phyloP scores from a whole-genome alignment of 2,113 vertebrate genomes.

The Amia ocellicauda region DNA sequence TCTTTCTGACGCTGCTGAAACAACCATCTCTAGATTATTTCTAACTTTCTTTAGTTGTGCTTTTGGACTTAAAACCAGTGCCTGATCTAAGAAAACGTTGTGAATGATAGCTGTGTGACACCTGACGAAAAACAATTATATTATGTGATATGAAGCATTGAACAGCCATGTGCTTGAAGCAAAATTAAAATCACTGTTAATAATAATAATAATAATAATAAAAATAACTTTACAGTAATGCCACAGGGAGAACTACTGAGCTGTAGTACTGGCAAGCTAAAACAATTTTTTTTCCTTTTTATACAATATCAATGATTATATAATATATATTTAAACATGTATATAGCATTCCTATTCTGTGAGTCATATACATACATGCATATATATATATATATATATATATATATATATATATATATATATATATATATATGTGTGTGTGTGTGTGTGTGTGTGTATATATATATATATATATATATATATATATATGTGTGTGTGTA shows the following conservation, averaged over 20 bases:
- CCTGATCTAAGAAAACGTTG: too few relatives aligned
- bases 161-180: too few relatives aligned
- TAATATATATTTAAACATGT: constrained; percentile 22
- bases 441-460: constrained; percentile 32
- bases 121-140: too few relatives aligned
- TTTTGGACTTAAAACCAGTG: too few relatives aligned
- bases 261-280: not conserved
- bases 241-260: not conserved
- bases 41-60: too few relatives aligned
- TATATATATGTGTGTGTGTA: constrained; percentile 66
- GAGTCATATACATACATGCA: constrained; percentile 43
- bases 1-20: not conserved
- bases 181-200: not conserved
- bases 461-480: constrained; percentile 27
- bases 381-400: not conserved
- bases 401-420: not conserved
- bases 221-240: constrained; percentile 1
- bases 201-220: constrained; percentile 7
- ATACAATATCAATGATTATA: constrained; percentile 32
- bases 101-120: too few relatives aligned
- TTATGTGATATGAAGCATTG: too few relatives aligned
- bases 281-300: constrained; percentile 12
- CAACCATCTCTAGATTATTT: too few relatives aligned
- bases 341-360: constrained; percentile 52
- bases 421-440: constrained; percentile 63